phyloP scores from a whole-genome alignment of 2,888 invertebrate genomes.

The Zaprionus bogoriensis region DNA sequence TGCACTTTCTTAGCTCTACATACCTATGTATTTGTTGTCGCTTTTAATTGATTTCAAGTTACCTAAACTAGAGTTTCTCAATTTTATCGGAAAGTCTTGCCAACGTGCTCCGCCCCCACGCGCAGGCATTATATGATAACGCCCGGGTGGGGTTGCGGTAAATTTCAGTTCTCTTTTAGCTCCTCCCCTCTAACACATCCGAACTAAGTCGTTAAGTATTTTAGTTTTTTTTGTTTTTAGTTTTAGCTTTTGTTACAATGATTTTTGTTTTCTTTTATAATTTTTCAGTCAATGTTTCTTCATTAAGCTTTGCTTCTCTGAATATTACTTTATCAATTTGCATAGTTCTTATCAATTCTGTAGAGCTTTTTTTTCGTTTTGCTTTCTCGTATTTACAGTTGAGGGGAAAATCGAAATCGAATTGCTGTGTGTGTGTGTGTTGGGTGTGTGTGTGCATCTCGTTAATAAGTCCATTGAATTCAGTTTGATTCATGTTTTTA shows the following conservation, averaged over 20 bases:
- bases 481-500: slow-evolving; percentile 37
- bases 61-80: slow-evolving; percentile 58
- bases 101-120: slow-evolving; percentile 31
- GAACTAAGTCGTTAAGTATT: slow-evolving; percentile 39
- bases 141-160: slow-evolving; percentile 27
- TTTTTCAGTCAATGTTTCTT: slow-evolving; percentile 73
- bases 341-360: slow-evolving; percentile 35
- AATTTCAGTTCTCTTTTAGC: slow-evolving; percentile 37
- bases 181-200: slow-evolving; percentile 37
- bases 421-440: slow-evolving; percentile 10
- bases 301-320: slow-evolving; percentile 75
- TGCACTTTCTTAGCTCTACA: slow-evolving; percentile 72
- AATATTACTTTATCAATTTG: slow-evolving; percentile 49
- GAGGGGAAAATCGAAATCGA: slow-evolving; percentile 29
- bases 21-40: slow-evolving; percentile 24
- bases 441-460: slow-evolving; percentile 24
- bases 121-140: slow-evolving; percentile 66
- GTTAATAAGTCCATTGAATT: slow-evolving; percentile 23
- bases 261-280: slow-evolving; percentile 32
- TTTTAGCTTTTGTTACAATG: slow-evolving; percentile 18
- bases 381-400: slow-evolving; percentile 45
- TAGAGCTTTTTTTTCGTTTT: slow-evolving; percentile 20
- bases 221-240: slow-evolving; percentile 12
- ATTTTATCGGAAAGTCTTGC: slow-evolving; percentile 68
- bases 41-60: slow-evolving; percentile 66